These are phyloP conservation scores for Cavia aperea DNA, from an alignment of 2,113 vertebrate genomes.

Conservation along the genomic window DNA sequence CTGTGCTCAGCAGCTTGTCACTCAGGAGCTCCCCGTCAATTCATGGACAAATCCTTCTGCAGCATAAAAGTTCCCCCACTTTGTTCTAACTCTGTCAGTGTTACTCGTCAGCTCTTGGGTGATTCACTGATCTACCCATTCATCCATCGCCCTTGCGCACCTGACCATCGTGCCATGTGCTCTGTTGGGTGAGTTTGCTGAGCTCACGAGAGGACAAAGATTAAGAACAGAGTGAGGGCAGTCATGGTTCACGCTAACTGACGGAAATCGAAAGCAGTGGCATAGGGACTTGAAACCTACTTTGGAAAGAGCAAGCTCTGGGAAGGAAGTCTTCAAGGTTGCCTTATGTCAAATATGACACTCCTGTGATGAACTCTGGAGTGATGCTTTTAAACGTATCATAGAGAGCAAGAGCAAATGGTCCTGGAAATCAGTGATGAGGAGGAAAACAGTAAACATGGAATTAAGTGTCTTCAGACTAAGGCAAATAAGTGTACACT, in stretches of 20 bases:
- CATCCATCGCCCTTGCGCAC: neutral
- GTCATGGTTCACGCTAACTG: neutral
- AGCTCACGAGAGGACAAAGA: neutral
- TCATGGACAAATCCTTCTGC: neutral
- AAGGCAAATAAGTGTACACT: neutral
- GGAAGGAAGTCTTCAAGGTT: neutral
- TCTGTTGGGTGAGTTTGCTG: neutral
- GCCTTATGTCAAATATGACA: neutral
- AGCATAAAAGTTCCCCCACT: neutral
- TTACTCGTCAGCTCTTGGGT: neutral
- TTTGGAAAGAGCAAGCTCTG: neutral
- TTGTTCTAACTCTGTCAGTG: neutral
- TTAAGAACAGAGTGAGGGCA: neutral
- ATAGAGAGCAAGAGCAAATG: neutral
- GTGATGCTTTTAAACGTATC: neutral
- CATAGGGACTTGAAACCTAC: neutral
- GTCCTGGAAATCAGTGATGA: neutral
- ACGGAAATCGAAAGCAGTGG: neutral
- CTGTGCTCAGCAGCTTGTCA: neutral
- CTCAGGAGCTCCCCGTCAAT: neutral
- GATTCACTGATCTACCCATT: neutral
- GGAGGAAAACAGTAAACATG: neutral
- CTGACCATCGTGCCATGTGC: neutral
- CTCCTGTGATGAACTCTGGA: neutral
- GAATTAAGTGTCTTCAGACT: neutral